Evolutionary conservation across 2,888 invertebrate genomes (phyloP), one percentile per base, ranked within the genome.

Genomic region (Erannis defoliaria): DNA sequence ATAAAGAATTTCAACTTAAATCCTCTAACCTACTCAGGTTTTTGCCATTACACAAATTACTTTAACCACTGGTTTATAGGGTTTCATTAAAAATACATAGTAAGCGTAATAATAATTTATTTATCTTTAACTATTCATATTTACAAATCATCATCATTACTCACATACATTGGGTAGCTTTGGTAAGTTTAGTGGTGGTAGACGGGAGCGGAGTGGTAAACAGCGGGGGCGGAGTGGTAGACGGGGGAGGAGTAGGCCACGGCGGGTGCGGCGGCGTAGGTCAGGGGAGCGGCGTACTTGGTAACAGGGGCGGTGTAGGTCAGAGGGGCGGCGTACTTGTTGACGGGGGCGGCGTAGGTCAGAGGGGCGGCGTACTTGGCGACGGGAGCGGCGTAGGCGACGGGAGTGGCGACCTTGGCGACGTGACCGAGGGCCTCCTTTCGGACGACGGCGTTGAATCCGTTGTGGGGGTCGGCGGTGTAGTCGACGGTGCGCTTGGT

Each of bases 361-460:
- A 88, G 90, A 79, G 66, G 50, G 9, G 50, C 37, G 50, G 37
- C 23, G 37, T 35, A 2, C 16, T 29, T 18, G 14, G 19, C 50
- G 0, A n/a, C 21, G 35, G 49, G 35, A 5, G 49, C 21, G 21
- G 49, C 18, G 33, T 35, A 14, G 35, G 89, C 89, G 0, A 90
- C 89, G 35, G 84, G 89, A 59, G 74, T 91, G 33, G 90, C 78
- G 8, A 80, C 74, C 69, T 81, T 84, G 65, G 86, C 81, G 51
- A 81, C 80, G 78, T 73, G 81, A 12, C 66, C 77, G 74, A 90
- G 74, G 40, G 90, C 84, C 64, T 90, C 90, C 67, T 77, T 87
- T 75, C 80, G 87, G 2, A 93, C 93, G 31, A 93, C 90, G 35
- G 93, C 93, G 76, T 93, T 93, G 82, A 93, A 93, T 45, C 93